phyloP scores from a whole-genome alignment of 2,113 vertebrate genomes.

The Cacatua alba region DNA sequence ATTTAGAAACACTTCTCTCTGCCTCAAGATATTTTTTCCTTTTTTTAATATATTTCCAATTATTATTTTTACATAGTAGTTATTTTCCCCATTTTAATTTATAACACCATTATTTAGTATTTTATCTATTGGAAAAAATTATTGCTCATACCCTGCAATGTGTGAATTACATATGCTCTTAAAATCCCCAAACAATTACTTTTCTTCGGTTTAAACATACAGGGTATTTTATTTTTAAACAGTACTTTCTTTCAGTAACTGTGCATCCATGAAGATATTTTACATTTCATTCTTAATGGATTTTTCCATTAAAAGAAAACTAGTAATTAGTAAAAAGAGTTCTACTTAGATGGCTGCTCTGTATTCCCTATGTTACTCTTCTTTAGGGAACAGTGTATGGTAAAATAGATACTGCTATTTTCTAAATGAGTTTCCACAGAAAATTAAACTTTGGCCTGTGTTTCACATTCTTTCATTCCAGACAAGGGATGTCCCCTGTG shows the following conservation, averaged over 20 bases:
- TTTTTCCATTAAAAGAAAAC: constrained; percentile 17
- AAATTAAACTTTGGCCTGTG: constrained; percentile 3
- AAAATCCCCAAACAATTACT: not conserved
- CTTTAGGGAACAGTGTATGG: not conserved
- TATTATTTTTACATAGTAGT: not conserved
- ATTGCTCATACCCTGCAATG: not conserved
- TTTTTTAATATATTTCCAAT: not conserved
- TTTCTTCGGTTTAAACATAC: not conserved
- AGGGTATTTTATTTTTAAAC: not conserved
- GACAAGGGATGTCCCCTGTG: not conserved
- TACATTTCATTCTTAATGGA: not conserved
- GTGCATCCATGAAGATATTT: not conserved
- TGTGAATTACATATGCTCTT: not conserved
- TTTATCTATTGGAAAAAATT: not conserved
- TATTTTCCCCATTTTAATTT: not conserved
- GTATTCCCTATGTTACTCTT: not conserved
- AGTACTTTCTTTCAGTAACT: not conserved
- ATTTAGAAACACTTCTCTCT: not conserved
- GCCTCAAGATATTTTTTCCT: not conserved
- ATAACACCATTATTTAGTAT: not conserved
- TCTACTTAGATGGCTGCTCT: not conserved
- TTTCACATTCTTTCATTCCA: not conserved
- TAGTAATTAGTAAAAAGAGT: constrained; percentile 14
- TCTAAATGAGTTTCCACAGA: not conserved
- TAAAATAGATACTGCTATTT: not conserved